A percentile compares a stretch with the other conserved stretches of the same genome.
Conservation (phyloP, 2,113 vertebrate species). For the Otus sunia region DNA sequence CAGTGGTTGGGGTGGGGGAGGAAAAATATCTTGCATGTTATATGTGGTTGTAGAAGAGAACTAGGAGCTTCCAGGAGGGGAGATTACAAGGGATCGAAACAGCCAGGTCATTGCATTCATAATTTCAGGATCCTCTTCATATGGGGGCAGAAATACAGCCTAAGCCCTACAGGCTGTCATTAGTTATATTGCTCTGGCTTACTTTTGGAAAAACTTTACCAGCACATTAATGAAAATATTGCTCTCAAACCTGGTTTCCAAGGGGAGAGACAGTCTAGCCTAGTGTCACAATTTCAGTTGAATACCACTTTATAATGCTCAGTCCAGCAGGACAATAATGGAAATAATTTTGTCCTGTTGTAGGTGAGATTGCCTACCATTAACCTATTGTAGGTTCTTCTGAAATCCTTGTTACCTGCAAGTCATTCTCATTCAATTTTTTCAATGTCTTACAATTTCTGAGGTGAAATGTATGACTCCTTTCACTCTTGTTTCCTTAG, state of each 20-base stretch:
- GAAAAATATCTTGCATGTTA: background rate
- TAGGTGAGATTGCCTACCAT: background rate
- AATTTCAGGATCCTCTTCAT: background rate
- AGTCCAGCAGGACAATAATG: background rate
- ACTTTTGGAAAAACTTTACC: background rate
- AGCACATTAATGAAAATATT: background rate
- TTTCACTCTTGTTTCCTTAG: background rate
- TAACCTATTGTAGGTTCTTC: background rate
- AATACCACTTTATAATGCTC: background rate
- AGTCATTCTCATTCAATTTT: background rate
- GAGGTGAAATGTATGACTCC: background rate
- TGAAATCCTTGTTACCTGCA: background rate
- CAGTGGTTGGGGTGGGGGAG: background rate
- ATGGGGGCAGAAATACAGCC: background rate
- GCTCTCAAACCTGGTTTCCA: background rate
- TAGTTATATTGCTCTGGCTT: background rate
- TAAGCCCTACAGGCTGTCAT: background rate
- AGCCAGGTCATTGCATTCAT: background rate
- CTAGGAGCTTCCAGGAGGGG: background rate
- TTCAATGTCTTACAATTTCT: background rate
- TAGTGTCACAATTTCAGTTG: background rate
- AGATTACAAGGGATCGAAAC: background rate
- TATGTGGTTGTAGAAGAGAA: background rate
- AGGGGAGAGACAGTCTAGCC: background rate
- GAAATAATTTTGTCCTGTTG: background rate